Percentiles rank a stretch among this genome's conserved stretches.
phyloP scores from a whole-genome alignment of 2,113 vertebrate genomes.

The Triplophysa tibetana region DNA sequence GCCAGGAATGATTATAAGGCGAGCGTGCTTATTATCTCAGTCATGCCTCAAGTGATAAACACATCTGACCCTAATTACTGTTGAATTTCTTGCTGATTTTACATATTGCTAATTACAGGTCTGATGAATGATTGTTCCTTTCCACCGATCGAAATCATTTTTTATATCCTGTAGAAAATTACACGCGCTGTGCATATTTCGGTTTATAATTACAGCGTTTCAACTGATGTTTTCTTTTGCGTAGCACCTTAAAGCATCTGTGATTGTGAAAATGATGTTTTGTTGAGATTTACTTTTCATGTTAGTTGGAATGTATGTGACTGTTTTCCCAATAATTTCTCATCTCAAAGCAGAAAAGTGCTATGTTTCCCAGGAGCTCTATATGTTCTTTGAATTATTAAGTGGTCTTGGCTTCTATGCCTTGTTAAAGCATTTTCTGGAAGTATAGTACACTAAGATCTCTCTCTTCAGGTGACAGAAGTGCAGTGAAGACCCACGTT shows the following conservation, averaged over 20 bases:
- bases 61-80: slow-evolving; percentile 34
- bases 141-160: too few species aligned
- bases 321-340: too few species aligned
- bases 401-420: not conserved
- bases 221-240: too few species aligned
- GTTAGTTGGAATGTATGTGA: too few species aligned
- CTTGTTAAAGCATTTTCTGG: slow-evolving; percentile 21
- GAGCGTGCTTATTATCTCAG: slow-evolving; percentile 55
- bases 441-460: slow-evolving; percentile 35
- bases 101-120: slow-evolving; percentile 30
- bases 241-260: too few species aligned
- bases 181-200: too few species aligned
- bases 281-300: too few species aligned
- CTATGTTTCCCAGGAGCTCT: not conserved
- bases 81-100: slow-evolving; percentile 10
- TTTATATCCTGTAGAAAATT: too few species aligned
- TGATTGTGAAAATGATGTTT: not conserved
- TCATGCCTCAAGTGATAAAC: slow-evolving; percentile 40
- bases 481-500: slow-evolving; percentile 63
- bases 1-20: slow-evolving; percentile 57
- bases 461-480: slow-evolving; percentile 50
- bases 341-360: too few species aligned
- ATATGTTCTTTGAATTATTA: not conserved
- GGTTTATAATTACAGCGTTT: too few species aligned
- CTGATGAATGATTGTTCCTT: not conserved